Percentiles rank a stretch among this genome's conserved stretches.
phyloP scores from a whole-genome alignment of 1,140 invertebrate species.

The Armadillidium nasatum region DNA sequence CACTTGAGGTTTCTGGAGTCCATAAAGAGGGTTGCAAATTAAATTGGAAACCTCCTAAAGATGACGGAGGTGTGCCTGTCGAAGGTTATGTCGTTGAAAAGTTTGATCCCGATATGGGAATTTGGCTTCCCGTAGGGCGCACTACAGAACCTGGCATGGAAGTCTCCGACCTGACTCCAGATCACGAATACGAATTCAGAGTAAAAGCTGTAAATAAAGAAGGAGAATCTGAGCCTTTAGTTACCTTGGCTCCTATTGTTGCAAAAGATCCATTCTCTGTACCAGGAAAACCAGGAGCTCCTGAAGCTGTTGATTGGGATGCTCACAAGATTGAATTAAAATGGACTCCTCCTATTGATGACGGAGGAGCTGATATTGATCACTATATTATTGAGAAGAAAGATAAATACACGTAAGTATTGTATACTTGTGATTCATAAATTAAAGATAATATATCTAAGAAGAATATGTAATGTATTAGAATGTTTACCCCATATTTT shows the following conservation, averaged over 20 bases:
- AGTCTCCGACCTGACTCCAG: slow-evolving; percentile 80
- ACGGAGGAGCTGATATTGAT: slow-evolving; percentile 86
- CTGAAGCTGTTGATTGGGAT: slow-evolving; percentile 85
- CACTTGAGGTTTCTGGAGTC: slow-evolving; percentile 89
- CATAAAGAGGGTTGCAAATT: slow-evolving; percentile 91
- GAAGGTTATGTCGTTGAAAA: slow-evolving; percentile 95
- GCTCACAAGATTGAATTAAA: slow-evolving; percentile 81
- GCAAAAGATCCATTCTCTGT: slow-evolving; percentile 96
- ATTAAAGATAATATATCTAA: background rate
- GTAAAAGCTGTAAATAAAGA: slow-evolving; percentile 96
- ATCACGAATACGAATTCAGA: slow-evolving; percentile 96
- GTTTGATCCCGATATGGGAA: slow-evolving; percentile 81
- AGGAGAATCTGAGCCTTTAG: slow-evolving; percentile 93
- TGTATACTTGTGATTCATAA: background rate
- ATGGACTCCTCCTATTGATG: slow-evolving; percentile 65
- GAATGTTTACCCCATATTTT: background rate
- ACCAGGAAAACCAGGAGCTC: slow-evolving; percentile 75
- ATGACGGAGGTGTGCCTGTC: slow-evolving; percentile 93
- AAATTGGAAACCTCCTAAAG: slow-evolving; percentile 95
- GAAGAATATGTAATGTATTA: too few species aligned
- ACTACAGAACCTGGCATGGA: slow-evolving; percentile 75
- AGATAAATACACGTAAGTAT: slow-evolving; percentile 72
- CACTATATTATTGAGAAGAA: slow-evolving; percentile 96
- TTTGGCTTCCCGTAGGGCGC: slow-evolving; percentile 83
- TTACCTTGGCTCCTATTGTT: slow-evolving; percentile 82